Conservation (phyloP, 2,113 vertebrate genomes). For the Cyanoderma ruficeps region DNA sequence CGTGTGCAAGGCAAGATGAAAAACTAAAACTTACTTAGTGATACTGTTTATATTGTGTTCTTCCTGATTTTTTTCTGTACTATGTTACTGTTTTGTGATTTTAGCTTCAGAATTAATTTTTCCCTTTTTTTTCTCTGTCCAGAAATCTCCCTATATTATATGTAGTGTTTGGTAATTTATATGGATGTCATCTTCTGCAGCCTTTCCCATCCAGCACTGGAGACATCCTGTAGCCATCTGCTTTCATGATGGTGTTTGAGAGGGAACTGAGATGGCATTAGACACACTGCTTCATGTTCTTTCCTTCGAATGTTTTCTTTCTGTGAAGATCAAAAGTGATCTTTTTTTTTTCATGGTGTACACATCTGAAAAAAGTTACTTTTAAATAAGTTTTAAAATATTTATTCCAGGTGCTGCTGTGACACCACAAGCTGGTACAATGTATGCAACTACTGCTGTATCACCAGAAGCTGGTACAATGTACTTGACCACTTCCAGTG, state of each 20-base stretch:
- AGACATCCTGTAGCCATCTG: background rate
- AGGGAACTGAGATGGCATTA: background rate
- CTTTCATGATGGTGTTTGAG: background rate
- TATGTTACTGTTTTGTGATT: background rate
- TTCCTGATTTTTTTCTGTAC: background rate
- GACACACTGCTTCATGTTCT: background rate
- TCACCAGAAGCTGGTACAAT: conserved; percentile 71
- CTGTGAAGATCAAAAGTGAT: background rate
- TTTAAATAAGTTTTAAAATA: background rate
- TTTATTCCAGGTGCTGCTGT: conserved; percentile 66
- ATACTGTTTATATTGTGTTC: background rate
- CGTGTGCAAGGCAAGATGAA: background rate
- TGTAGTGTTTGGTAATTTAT: background rate
- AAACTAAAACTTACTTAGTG: background rate
- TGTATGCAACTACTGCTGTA: conserved; percentile 77
- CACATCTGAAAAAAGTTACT: background rate
- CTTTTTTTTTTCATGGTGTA: background rate
- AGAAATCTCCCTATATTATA: background rate
- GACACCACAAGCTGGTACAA: conserved; percentile 73
- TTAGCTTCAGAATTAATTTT: background rate
- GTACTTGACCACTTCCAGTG: conserved; percentile 84
- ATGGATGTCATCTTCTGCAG: background rate
- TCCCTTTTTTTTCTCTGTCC: background rate
- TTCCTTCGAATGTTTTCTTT: background rate
- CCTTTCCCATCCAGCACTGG: background rate